These are phyloP conservation scores for Sinella curviseta DNA, from an alignment of 1,140 invertebrate species.

Conservation along the genomic window DNA sequence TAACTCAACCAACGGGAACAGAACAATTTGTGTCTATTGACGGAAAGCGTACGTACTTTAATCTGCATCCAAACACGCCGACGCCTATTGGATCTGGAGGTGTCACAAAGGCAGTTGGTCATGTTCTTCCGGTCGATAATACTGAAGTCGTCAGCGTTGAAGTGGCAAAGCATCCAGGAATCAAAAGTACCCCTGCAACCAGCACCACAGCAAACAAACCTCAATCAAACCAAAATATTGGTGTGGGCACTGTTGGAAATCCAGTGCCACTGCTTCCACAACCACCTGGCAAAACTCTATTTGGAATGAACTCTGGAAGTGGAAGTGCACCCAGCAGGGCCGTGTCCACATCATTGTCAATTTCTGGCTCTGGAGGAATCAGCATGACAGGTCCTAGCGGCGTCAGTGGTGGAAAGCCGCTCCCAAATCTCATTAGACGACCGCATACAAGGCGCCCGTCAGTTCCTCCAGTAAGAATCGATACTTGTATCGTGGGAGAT, in stretches of 20 bases:
- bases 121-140: slow-evolving; percentile 5
- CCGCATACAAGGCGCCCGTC: slow-evolving; percentile 41
- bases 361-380: slow-evolving; percentile 16
- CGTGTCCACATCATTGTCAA: slow-evolving; percentile 43
- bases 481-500: slow-evolving; percentile 91
- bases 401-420: slow-evolving; percentile 22
- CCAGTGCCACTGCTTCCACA: slow-evolving; percentile 21
- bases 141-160: not conserved
- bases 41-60: slow-evolving; percentile 82
- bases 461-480: slow-evolving; percentile 64
- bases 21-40: slow-evolving; percentile 90
- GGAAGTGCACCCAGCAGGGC: slow-evolving; percentile 20
- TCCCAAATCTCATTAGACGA: slow-evolving; percentile 42
- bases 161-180: slow-evolving; percentile 29
- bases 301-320: not conserved
- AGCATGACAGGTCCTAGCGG: not conserved
- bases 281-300: slow-evolving; percentile 28
- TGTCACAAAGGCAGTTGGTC: slow-evolving; percentile 8
- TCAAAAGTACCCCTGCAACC: slow-evolving; percentile 22
- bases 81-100: slow-evolving; percentile 53
- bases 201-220: slow-evolving; percentile 11
- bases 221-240: not conserved
- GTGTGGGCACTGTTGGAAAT: slow-evolving; percentile 36
- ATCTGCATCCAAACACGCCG: slow-evolving; percentile 64
- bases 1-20: slow-evolving; percentile 72